Evolutionary conservation across 2,888 invertebrate species (phyloP).

Genomic region (Drosophila macrospina): DNA sequence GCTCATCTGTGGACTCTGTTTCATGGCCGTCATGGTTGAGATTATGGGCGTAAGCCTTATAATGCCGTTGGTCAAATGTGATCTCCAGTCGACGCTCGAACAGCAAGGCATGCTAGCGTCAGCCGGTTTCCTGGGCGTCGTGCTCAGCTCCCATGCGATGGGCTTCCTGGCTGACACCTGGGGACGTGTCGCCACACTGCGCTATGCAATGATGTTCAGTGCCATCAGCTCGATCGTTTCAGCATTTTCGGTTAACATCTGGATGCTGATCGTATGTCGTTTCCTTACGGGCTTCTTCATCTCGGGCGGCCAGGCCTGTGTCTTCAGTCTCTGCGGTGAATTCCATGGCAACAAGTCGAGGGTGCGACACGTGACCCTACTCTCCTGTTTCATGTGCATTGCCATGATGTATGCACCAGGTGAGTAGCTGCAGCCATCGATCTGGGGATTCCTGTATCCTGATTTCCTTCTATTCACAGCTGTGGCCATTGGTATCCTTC

Average conservation of each 20-base stretch:
- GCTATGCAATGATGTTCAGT: constrained; percentile 86
- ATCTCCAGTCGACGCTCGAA: constrained; percentile 87
- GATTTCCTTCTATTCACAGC: constrained; percentile 84
- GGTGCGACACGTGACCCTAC: constrained; percentile 87
- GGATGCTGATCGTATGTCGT: constrained; percentile 87
- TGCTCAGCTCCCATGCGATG: constrained; percentile 92
- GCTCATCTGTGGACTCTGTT: constrained; percentile 88
- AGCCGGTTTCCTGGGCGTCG: constrained; percentile 89
- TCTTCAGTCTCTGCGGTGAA: constrained; percentile 88
- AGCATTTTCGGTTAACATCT: constrained; percentile 88
- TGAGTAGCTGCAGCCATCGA: constrained; percentile 42
- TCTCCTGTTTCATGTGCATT: constrained; percentile 87
- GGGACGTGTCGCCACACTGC: constrained; percentile 88
- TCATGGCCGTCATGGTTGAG: constrained; percentile 90
- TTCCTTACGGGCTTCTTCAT: constrained; percentile 89
- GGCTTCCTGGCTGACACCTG: constrained; percentile 91
- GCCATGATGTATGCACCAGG: constrained; percentile 87
- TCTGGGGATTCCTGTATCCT: background rate
- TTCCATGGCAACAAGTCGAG: constrained; percentile 86
- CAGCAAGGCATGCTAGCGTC: constrained; percentile 89
- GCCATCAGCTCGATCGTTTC: constrained; percentile 87
- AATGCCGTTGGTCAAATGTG: constrained; percentile 89
- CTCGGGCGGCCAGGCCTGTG: constrained; percentile 86
- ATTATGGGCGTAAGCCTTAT: constrained; percentile 89
- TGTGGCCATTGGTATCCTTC: constrained; percentile 89